A percentile compares a stretch with the other conserved stretches of the same genome.
These are phyloP conservation scores for Pangasius macronema DNA, from an alignment of 2,797 vertebrate species.

Conservation along the genomic window DNA sequence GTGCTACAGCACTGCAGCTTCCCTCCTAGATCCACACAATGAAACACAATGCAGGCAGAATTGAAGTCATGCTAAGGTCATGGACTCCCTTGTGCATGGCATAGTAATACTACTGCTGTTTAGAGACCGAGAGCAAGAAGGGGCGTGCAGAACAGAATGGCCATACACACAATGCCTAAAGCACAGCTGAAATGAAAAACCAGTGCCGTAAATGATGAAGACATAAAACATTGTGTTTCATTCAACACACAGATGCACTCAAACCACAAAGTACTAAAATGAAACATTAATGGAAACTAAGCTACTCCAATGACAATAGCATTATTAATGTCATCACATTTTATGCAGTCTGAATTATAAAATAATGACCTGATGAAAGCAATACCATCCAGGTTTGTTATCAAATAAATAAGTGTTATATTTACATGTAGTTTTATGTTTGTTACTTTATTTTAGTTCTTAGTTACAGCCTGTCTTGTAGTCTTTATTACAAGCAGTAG, in stretches of 20 bases:
- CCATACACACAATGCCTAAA: conserved; percentile 7
- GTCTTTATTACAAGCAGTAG: conserved; percentile 19
- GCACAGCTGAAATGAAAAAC: conserved; percentile 11
- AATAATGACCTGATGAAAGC: conserved; percentile 8
- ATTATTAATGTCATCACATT: background rate
- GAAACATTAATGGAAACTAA: conserved; percentile 4
- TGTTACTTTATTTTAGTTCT: background rate
- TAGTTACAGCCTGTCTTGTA: background rate
- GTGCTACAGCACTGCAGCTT: conserved; percentile 46
- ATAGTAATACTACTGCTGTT: conserved; percentile 49
- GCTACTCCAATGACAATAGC: background rate
- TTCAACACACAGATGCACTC: background rate
- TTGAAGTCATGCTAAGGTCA: conserved; percentile 66
- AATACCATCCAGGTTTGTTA: background rate
- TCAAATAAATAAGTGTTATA: background rate
- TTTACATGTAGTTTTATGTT: background rate
- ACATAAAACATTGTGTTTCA: conserved; percentile 8
- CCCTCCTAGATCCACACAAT: conserved; percentile 54
- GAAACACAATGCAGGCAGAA: conserved; percentile 60
- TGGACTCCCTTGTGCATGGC: conserved; percentile 52
- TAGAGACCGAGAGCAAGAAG: conserved; percentile 18
- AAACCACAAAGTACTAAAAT: background rate
- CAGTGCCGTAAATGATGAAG: conserved; percentile 16
- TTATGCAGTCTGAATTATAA: background rate
- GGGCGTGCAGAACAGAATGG: conserved; percentile 7